A percentile compares a stretch with the other conserved stretches of the same genome.
Evolutionary conservation across 2,113 vertebrate species (phyloP).

Genomic region (Phrynosoma blainvillii): DNA sequence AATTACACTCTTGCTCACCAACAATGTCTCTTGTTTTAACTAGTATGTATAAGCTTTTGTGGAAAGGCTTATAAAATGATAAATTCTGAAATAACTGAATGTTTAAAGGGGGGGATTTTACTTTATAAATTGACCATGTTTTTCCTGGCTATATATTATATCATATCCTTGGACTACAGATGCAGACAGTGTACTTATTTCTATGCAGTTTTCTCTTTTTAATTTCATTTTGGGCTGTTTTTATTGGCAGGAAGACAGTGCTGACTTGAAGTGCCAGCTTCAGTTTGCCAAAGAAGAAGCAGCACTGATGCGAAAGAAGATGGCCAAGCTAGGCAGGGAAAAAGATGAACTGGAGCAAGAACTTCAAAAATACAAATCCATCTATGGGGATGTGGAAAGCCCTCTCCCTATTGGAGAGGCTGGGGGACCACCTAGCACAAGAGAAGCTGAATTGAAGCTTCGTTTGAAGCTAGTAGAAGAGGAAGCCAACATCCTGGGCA

Average conservation of each 20-base stretch:
- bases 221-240: slow-evolving; percentile 39
- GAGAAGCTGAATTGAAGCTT: slow-evolving; percentile 94
- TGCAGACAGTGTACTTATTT: not conserved
- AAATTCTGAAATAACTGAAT: slow-evolving; percentile 11
- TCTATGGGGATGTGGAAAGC: slow-evolving; percentile 95
- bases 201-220: slow-evolving; percentile 25
- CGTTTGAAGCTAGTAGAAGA: slow-evolving; percentile 96
- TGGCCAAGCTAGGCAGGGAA: slow-evolving; percentile 93
- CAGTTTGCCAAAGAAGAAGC: slow-evolving; percentile 98
- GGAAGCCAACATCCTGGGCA: slow-evolving; percentile 95
- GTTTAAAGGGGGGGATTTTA: not conserved
- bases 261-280: slow-evolving; percentile 95
- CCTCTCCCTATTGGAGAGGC: slow-evolving; percentile 87
- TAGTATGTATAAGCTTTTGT: not conserved
- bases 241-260: slow-evolving; percentile 90
- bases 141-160: no score
- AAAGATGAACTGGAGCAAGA: slow-evolving; percentile 96
- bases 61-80: not conserved
- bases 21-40: not conserved
- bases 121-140: slow-evolving; percentile 18
- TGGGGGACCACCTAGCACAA: slow-evolving; percentile 91
- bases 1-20: not conserved
- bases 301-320: slow-evolving; percentile 94
- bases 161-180: not conserved
- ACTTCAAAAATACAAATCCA: slow-evolving; percentile 93